phyloP scores from a whole-genome alignment of 2,888 invertebrate species.

The Lasioglossum leucozonium region DNA sequence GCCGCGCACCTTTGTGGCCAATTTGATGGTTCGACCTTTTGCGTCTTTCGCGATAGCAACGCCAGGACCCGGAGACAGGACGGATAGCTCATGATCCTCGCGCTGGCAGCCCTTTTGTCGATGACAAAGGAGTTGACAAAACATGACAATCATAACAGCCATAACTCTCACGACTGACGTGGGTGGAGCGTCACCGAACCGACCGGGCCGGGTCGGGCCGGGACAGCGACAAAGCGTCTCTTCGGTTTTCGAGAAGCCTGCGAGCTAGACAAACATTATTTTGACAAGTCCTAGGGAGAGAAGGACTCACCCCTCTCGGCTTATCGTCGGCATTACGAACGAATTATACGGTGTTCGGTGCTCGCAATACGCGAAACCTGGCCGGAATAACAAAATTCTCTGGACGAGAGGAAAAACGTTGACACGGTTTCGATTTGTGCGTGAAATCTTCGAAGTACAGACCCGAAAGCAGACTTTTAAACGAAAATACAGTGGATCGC shows the following conservation, averaged over 20 bases:
- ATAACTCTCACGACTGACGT: slow-evolving; percentile 74
- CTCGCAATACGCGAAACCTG: neutral
- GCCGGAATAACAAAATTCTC: neutral
- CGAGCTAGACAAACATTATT: slow-evolving; percentile 71
- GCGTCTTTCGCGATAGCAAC: slow-evolving; percentile 32
- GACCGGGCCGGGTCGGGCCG: slow-evolving; percentile 6
- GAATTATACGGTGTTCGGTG: slow-evolving; percentile 53
- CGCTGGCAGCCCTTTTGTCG: slow-evolving; percentile 72
- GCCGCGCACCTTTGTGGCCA: slow-evolving; percentile 67
- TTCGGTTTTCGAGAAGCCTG: slow-evolving; percentile 67
- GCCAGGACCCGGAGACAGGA: slow-evolving; percentile 44
- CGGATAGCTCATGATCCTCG: slow-evolving; percentile 64
- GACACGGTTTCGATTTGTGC: neutral
- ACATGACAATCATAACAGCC: slow-evolving; percentile 81
- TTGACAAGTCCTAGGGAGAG: slow-evolving; percentile 43
- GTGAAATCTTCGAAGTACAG: too few species aligned
- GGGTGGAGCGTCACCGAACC: slow-evolving; percentile 62
- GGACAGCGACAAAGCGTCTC: slow-evolving; percentile 52
- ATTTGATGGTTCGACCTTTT: slow-evolving; percentile 59
- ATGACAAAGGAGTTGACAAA: slow-evolving; percentile 81
- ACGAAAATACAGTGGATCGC: too few species aligned
- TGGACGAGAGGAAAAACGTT: neutral
- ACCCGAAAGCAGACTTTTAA: too few species aligned
- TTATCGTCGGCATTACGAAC: slow-evolving; percentile 50
- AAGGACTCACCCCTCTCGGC: slow-evolving; percentile 11